Base-by-base conservation (phyloP, 2,113 vertebrate genomes). In the Blennius ocellaris region DNA sequence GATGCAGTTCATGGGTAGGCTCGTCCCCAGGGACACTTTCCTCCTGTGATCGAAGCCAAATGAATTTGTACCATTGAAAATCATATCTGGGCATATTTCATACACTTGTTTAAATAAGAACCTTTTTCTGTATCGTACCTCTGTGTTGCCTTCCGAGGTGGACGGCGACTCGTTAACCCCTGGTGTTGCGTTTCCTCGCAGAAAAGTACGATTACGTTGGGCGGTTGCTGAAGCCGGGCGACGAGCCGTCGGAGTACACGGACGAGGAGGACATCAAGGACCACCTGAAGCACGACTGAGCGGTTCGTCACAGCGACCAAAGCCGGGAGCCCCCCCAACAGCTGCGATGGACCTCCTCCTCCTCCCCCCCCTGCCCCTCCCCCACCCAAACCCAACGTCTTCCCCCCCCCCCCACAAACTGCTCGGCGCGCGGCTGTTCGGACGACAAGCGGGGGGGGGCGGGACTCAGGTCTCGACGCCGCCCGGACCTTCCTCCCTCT, bases 161-260 rank as follows among this genome's bases (percentile, higher is more conserved):
- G 21, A 30, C 21, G 21, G 21, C 21, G 21, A 30, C 21, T 30
- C 21, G 2, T 30, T 48, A 7, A 48, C 7, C 7, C 14, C 1
- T 14, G 12, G 2, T 7, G 45, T 48, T 6, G 8, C 54, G 2
- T 17, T 44, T 43, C 45, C 10, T 73, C 74, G 54, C 94, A 99
- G 98, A 99, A 90, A 99, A 99, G 84, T 99, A 99, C 36, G 96
- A 99, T 78, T 99, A 99, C 67, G 97, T 99, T n/a, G 98, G 98
- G 79, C 93, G 97, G 93, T 94, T 99, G 85, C 93, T 99, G 92
- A 99, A 99, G 88, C 97, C 98, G 5, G 97, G 98, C 37, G 98
- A 99, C 81, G 98, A 99, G 90, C 98, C 98, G 0, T 98, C 97
- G 67, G 98, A 99, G 90, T 99, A 99, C 90, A 99, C 98, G 72